These are phyloP conservation scores for Synanthedon andrenaeformis DNA, from an alignment of 2,888 invertebrate genomes.

Conservation along the genomic window DNA sequence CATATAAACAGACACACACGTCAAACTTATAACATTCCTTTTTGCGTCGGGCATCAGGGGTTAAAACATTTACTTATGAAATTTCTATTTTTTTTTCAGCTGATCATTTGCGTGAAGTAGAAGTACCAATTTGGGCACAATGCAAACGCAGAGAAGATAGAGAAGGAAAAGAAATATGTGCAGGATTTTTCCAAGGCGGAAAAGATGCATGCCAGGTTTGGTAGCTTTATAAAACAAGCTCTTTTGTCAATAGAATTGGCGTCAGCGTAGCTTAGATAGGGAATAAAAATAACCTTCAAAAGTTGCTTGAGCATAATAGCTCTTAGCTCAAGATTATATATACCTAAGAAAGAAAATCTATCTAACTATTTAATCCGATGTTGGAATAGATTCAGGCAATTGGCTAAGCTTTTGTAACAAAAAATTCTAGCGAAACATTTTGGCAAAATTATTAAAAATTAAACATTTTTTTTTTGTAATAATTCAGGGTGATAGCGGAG, in stretches of 20 bases:
- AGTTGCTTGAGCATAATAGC: no score
- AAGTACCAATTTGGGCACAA: conserved; percentile 75
- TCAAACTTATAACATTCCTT: no score
- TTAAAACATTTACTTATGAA: no score
- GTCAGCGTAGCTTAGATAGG: neutral
- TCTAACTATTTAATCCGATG: neutral
- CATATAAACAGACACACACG: no score
- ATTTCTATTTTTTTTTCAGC: conserved; percentile 54
- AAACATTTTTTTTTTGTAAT: neutral
- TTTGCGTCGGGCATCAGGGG: no score
- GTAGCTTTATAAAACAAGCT: neutral
- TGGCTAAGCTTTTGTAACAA: neutral
- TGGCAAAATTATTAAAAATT: no score
- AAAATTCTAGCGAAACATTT: no score
- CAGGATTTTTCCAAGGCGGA: conserved; percentile 80
- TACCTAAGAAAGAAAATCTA: neutral
- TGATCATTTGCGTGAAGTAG: conserved; percentile 84
- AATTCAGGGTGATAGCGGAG: conserved; percentile 82
- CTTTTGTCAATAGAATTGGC: neutral
- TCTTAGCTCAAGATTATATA: no score
- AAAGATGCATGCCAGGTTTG: conserved; percentile 82
- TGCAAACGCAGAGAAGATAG: conserved; percentile 77
- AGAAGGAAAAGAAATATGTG: conserved; percentile 79
- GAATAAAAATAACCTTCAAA: neutral
- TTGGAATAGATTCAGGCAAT: neutral